A percentile compares a stretch with the other conserved stretches of the same genome.
Conservation (phyloP, 2,797 vertebrate genomes). For the Harpagifer antarcticus region DNA sequence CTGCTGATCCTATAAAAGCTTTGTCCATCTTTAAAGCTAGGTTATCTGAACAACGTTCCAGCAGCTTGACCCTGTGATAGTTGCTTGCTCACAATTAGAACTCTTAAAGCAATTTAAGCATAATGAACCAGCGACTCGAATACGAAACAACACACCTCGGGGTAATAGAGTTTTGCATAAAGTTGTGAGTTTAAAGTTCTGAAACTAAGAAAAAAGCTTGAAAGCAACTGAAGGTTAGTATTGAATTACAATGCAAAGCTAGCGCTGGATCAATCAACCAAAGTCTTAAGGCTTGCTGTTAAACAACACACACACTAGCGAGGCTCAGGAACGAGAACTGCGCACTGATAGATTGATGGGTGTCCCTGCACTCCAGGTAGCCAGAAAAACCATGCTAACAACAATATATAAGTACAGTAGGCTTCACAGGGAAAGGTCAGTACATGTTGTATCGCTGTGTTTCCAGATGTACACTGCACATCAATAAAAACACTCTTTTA, state of each 20-base stretch:
- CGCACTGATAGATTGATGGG: not conserved
- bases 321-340: constrained; percentile 13
- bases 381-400: constrained; percentile 5
- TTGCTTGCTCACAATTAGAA: constrained; percentile 46
- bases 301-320: constrained; percentile 11
- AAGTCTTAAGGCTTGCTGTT: constrained; percentile 31
- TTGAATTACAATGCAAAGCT: constrained; percentile 48
- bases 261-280: constrained; percentile 19
- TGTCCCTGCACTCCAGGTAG: constrained; percentile 13
- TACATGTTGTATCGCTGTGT: constrained; percentile 14
- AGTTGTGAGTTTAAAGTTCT: constrained; percentile 15
- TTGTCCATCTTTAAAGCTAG: constrained; percentile 40
- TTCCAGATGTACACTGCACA: constrained; percentile 31
- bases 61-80: constrained; percentile 23
- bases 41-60: constrained; percentile 25
- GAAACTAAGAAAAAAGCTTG: constrained; percentile 26
- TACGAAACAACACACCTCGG: constrained; percentile 39
- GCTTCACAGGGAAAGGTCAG: constrained; percentile 44
- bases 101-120: constrained; percentile 52
- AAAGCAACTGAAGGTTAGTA: constrained; percentile 26
- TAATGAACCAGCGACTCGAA: constrained; percentile 28
- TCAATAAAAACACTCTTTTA: constrained; percentile 56
- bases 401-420: constrained; percentile 6
- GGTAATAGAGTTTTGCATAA: constrained; percentile 32
- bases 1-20: constrained; percentile 11